Conservation (phyloP, 2,888 invertebrate genomes). For the Melieria picta region DNA sequence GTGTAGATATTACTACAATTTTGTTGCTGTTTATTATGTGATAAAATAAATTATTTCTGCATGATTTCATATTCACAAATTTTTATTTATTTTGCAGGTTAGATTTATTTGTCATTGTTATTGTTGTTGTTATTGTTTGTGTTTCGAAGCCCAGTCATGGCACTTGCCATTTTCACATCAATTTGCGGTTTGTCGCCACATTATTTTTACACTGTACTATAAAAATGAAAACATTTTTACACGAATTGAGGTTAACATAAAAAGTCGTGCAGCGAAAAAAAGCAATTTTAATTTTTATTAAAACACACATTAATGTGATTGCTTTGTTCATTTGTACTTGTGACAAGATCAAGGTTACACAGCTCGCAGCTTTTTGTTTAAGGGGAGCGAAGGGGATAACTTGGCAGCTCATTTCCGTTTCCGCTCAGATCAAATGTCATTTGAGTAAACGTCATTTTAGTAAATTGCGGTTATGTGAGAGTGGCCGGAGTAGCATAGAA, state of each 20-base stretch:
- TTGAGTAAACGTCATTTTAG: too few relatives aligned
- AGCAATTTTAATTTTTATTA: not conserved
- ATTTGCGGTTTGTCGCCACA: not conserved
- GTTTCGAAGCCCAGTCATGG: not conserved
- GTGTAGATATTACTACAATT: not conserved
- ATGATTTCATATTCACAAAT: constrained; percentile 1
- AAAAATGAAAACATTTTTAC: too few relatives aligned
- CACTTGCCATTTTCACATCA: not conserved
- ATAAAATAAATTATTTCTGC: constrained; percentile 13
- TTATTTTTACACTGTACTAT: not conserved
- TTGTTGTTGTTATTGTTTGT: constrained; percentile 1
- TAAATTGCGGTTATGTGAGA: too few relatives aligned
- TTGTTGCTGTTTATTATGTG: not conserved
- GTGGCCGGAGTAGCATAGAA: too few relatives aligned
- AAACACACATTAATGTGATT: not conserved
- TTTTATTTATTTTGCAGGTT: not conserved
- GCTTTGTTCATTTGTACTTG: constrained; percentile 14
- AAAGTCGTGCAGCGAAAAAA: not conserved
- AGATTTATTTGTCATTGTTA: not conserved
- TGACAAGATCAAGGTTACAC: constrained; percentile 29
- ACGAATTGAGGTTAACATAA: not conserved
- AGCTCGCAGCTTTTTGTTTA: too few relatives aligned
- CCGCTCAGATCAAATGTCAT: too few relatives aligned
- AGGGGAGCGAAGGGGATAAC: too few relatives aligned
- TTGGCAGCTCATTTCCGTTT: too few relatives aligned